phyloP scores from a whole-genome alignment of 2,113 vertebrate genomes.

The Tragelaphus strepsiceros region DNA sequence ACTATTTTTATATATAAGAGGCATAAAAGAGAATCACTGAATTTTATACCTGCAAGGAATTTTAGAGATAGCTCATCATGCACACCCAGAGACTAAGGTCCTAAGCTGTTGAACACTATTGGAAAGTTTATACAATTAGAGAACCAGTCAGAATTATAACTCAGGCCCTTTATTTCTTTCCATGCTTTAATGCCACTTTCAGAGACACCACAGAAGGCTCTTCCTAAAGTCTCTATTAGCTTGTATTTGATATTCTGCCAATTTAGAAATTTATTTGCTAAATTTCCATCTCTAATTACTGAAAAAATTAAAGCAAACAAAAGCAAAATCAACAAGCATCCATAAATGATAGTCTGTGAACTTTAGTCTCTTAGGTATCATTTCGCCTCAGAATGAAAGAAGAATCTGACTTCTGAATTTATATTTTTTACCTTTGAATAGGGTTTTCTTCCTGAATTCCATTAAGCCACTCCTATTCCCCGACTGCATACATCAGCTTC shows the following conservation, averaged over 20 bases:
- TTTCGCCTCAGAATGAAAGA: background rate
- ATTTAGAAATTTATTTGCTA: background rate
- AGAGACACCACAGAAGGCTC: background rate
- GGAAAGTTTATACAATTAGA: background rate
- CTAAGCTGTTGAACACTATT: background rate
- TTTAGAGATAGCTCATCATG: background rate
- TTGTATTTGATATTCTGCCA: background rate
- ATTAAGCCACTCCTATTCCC: background rate
- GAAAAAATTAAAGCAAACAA: background rate
- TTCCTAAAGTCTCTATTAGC: background rate
- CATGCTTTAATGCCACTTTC: background rate
- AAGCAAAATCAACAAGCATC: background rate
- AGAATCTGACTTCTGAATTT: background rate
- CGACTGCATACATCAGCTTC: background rate
- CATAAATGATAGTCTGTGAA: background rate
- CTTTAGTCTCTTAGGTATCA: background rate
- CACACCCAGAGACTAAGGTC: background rate
- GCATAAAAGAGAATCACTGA: background rate
- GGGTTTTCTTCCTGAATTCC: background rate
- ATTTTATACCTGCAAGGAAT: slow-evolving; percentile 9
- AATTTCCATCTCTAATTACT: background rate
- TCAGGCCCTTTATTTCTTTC: background rate
- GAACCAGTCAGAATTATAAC: background rate
- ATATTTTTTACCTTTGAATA: background rate
- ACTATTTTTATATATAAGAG: background rate